Evolutionary conservation across 1,140 invertebrate genomes (phyloP), one percentile per base, ranked within the genome.

Genomic region (Phortica variegata): DNA sequence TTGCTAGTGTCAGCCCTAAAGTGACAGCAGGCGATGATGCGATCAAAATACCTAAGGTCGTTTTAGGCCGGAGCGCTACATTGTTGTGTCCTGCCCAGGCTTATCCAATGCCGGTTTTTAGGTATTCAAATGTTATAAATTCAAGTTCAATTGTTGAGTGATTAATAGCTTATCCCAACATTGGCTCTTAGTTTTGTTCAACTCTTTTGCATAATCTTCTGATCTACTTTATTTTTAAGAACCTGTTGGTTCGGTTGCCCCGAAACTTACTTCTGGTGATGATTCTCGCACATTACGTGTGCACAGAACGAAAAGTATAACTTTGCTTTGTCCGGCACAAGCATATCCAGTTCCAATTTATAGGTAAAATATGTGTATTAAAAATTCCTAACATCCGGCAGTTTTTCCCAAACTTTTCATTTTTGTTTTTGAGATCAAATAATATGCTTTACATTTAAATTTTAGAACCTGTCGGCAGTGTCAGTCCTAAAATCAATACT

Each of bases 1-100:
- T 88, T 55, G 85, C 82, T 52, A 85, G 84, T 68, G 84, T 85
- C 39, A 80, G 81, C 58, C 86, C 86, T 49, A 84, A 84, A 72
- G 82, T 86, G 48, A 80, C 82, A 36, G 80, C 79, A 52, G 80
- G 82, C 68, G 80, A 82, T 77, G 81, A 80, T 61, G 53, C 58
- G 33, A 69, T 70, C 18, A 58, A 56, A 42, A 71, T 71, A 32
- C 81, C 61, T 76, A 83, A 73, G 82, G 54, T 69, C 2, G 29
- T 39, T 13, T 34, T 54, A 40, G 68, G 68, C 16, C 49, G 54
- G 12, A 73, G 62, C 52, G 60, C 77, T 18, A 78, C 75, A 36
- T 53, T 84, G 38, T 69, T 83, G 51, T 84, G 82, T 65, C 79
- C 79, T 29, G 82, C 82, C 42, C 81, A 83, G 61, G 82, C 81